Evolutionary conservation across 2,888 invertebrate genomes (phyloP), one percentile per base, ranked within the genome.

Genomic region (Trissoscelio sp.): DNA sequence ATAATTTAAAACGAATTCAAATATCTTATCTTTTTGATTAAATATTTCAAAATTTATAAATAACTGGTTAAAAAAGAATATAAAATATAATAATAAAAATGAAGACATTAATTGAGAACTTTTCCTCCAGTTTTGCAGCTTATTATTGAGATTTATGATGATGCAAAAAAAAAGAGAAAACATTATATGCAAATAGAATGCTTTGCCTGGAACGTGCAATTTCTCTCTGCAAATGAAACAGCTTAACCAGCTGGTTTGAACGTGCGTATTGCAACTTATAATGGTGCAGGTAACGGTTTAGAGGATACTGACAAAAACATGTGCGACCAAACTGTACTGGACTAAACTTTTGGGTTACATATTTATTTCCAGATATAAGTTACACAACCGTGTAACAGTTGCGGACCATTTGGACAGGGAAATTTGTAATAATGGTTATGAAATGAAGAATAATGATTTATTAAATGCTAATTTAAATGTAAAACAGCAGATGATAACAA

Each of bases 201-300:
- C 24, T 51, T 70, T 16, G 58, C 28, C 28, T 28, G 48, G 24
- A 60, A 70, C 60, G 60, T 51, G 51, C 60, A 72, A 72, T 72
- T 72, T 72, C 34, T 37, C 58, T 34, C 24, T n/a, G 24, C 48
- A 70, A 70, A 48, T 46, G 70, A 58, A 70, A 48, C 55, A 55
- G 14, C 70, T 48, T 58, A 16, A 57, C 44, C 57, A 57, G 28
- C 44, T 58, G 58, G 46, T 31, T 12, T 48, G 18, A 22, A 58
- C 20, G 46, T 31, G 64, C 48, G 46, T 46, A 42, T 42, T 14
- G 66, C 66, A 67, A 51, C 24, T 39, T 67, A 22, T 53, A 67
- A 42, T 67, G 42, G 66, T 53, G 28, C 66, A 28, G 16, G 3
- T 67, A 67, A 67, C 53, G 66, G 39, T 67, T 53, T 16, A 18